Base-by-base conservation (phyloP, 2,113 vertebrate genomes). In the Maccullochella peelii region DNA sequence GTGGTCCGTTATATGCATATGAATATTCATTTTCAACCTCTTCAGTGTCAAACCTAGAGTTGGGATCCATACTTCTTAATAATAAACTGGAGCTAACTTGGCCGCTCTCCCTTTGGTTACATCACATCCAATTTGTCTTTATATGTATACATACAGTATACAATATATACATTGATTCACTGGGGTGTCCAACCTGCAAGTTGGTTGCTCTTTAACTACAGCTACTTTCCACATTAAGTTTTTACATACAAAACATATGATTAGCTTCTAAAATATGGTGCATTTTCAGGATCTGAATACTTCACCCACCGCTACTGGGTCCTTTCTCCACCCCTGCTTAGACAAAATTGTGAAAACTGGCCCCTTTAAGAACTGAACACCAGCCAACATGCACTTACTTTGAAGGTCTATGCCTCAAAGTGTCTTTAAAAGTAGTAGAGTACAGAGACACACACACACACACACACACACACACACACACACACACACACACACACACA, bases 391-490 rank as follows among this genome's bases (percentile, higher is more conserved):
- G 61, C 42, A 25, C 55, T 63, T 21, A 49, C 23, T 33, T 20
- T 16, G 23, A 69, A 70, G 16, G 57, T 63, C 65, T 80, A 5
- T 63, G 69, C 38, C 25, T 82, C n/a, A 21, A 58, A 70, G 15
- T 27, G 15, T 20, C 52, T 65, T 58, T 50, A 20, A 49, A 62
- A 62, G 6, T 25, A 14, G 1, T n/a, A n/a, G 36, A 40, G 11
- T 5, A 23, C 38, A 66, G 0, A 18, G 57, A 81, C 70, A 65
- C 71, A 73, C 66, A 77, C 76, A 78, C 42, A 81, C 63, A 80
- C 61, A 36, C 73, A 82, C 25, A 68, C 74, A 80, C 73, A 76
- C 65, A 81, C 63, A 75, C 74, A 36, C 33, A 36, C 33, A 79
- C 61, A 85, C 54, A 76, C 42, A 27, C 67, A 74, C 38, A 73